Conservation (phyloP, 2,888 invertebrate genomes). For the Acanthacorydalis orientalis region DNA sequence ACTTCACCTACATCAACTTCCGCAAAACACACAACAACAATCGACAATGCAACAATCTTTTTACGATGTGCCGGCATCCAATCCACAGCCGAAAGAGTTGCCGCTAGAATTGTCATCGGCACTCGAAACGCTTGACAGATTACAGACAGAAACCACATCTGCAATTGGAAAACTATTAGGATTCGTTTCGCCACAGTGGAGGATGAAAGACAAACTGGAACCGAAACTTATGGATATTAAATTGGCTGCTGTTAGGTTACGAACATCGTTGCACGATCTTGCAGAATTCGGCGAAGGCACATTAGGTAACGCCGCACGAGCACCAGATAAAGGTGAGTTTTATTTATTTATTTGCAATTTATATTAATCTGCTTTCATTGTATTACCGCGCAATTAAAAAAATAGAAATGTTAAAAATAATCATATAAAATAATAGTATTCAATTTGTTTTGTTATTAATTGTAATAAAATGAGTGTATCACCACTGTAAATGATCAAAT, state of each 20-base stretch:
- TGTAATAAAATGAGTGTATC: no score
- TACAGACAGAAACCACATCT: conserved; percentile 65
- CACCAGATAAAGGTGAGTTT: conserved; percentile 55
- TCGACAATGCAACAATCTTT: conserved; percentile 17
- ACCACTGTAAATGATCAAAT: no score
- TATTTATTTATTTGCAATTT: not conserved
- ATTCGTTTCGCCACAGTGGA: conserved; percentile 69
- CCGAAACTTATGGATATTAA: conserved; percentile 68
- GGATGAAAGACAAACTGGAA: conserved; percentile 61
- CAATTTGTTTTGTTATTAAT: no score
- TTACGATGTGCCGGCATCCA: conserved; percentile 41
- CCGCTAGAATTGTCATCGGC: conserved; percentile 61
- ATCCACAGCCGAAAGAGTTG: conserved; percentile 36
- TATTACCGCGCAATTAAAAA: not conserved
- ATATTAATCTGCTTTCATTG: not conserved
- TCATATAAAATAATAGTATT: no score
- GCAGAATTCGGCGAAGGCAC: conserved; percentile 80
- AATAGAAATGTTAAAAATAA: no score
- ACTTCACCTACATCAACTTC: conserved; percentile 17
- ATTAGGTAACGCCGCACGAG: conserved; percentile 68
- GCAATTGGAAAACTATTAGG: conserved; percentile 63
- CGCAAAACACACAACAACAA: conserved; percentile 5
- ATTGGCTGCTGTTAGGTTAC: conserved; percentile 57
- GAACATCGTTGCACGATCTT: conserved; percentile 70
- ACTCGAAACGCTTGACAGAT: conserved; percentile 52